Evolutionary conservation across 1,140 invertebrate species (phyloP), one percentile per base, ranked within the genome.

Genomic region (Tetramorium simillimum): DNA sequence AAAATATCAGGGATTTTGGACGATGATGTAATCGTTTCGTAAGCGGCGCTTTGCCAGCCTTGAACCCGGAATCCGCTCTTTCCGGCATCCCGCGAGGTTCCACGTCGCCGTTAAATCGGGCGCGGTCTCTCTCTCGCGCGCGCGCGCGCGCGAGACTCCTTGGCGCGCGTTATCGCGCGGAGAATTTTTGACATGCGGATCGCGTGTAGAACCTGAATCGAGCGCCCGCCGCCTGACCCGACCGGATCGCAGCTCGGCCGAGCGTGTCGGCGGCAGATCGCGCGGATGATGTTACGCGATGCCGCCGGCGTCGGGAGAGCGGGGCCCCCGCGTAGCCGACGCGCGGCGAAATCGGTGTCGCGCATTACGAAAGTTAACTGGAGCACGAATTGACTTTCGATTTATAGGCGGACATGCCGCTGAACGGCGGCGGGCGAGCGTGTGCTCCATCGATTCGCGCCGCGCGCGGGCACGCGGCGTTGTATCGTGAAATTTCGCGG

Each of bases 381-480:
- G 91, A 92, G 90, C 91, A 90, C 86, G 88, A 86, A 89, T 91
- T 72, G 88, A 91, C 91, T 92, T 92, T 92, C 91, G 88, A 92
- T 92, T 92, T 84, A 84, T 75, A 73, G 69, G 24, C 80, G 21
- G 33, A 63, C 33, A 33, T 33, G 49, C 65, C 14, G 72, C 16
- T 18, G n/a, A 24, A 49, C 72, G 18, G 10, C 72, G 37, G 18
- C 12, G 33, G 6, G 37, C 9, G n/a, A 18, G 14, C 46, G 9
- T 21, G 12, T 40, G 33, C 60, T 65, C 63, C 46, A 69, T 53
- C 77, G 62, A 81, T 81, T 46, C 77, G 76, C 21, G 40, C 40
- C 40, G 24, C 2, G 18, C 10, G 43, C 46, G 4, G 14, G 9
- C 40, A 33, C 37, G 1, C 58, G 12, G 51, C n/a, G n/a, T 49